Evolutionary conservation across 2,888 invertebrate genomes (phyloP), one percentile per base, ranked within the genome.

Genomic region (Pristionchus arcanus): DNA sequence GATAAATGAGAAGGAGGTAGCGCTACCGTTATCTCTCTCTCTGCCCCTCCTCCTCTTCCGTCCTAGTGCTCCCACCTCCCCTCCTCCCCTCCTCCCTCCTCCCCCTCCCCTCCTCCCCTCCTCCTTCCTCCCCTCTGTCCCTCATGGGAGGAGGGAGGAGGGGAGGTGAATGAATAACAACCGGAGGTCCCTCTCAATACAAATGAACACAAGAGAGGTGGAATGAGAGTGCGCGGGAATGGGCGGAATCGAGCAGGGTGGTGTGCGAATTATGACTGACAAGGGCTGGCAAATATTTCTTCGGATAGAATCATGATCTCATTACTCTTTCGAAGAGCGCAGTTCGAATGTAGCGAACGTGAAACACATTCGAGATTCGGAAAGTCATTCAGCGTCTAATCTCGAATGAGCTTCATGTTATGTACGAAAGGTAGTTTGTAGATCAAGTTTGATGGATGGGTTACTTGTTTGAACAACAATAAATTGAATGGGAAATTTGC

Each of bases 131-230:
- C 81, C 13, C 77, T 77, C 77, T 81, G 25, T 28, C 81, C 28
- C 81, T 81, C 81, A 34, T 74, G 15, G 37, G 21, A 25, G 25
- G 25, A 63, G 63, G 25, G 63, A 25, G 63, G 15, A 15, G 59
- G 25, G 59, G 21, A 4, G 28, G 34, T 34, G 74, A 74, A 37
- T 74, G 74, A 74, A 74, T 74, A 74, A 74, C 74, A 74, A 74
- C 74, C 37, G 31, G 74, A 74, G 74, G 74, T 81, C 81, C 49
- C 81, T 81, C 81, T 81, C 81, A 81, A 81, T 81, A 81, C 81
- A 81, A 81, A 81, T 81, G 81, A 81, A 81, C 49, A 63, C 25
- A 49, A 49, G 42, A 21, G 55, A 21, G 55, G 19, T 2, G n/a
- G 81, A 49, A 49, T 49, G 42, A 28, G 49, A 28, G 49, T 81